Base-by-base conservation (phyloP, 2,888 invertebrate species). In the Aricia artaxerxes region DNA sequence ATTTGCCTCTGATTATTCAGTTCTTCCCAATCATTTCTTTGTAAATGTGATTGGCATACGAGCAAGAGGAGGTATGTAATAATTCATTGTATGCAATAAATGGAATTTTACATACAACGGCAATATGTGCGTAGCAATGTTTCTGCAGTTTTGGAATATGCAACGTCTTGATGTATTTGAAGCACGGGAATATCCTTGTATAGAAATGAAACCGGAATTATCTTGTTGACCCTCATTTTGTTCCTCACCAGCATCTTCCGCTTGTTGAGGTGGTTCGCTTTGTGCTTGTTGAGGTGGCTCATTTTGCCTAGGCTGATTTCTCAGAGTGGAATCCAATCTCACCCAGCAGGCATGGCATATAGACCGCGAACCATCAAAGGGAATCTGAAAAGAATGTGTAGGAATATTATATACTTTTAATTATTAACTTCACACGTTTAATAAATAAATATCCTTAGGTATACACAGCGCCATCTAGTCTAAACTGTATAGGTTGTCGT, bases 261-360 rank as follows among this genome's bases (percentile, higher is more conserved):
- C 80, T 79, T 31, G 78, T 79, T 81, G 79, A 77, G 64, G 77
- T 77, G 31, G 79, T 77, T 77, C 73, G 61, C 73, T 24, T 77
- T 31, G 53, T 57, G 24, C 53, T 77, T 38, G 76, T 53, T 77
- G 76, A 31, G 76, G 76, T 77, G 76, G 78, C 73, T 79, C 53
- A 80, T 80, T 79, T 80, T 78, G 80, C 73, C 73, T 61, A 61
- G 61, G 78, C 64, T 80, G 75, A 73, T 72, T 72, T 35, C 35
- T 35, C 72, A 72, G 72, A 72, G 72, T 38, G 35, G 35, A 76
- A 79, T 82, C 79, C 77, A 76, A 82, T 78, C 82, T 80, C 79
- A 78, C 60, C 81, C 81, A 81, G 79, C 82, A 82, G 76, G 79
- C 78, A 69, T 82, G 81, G 78, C 82, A 82, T 81, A 82, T 80